These are phyloP conservation scores for Apotomis turbidana DNA, from an alignment of 2,888 invertebrate genomes.

Conservation along the genomic window DNA sequence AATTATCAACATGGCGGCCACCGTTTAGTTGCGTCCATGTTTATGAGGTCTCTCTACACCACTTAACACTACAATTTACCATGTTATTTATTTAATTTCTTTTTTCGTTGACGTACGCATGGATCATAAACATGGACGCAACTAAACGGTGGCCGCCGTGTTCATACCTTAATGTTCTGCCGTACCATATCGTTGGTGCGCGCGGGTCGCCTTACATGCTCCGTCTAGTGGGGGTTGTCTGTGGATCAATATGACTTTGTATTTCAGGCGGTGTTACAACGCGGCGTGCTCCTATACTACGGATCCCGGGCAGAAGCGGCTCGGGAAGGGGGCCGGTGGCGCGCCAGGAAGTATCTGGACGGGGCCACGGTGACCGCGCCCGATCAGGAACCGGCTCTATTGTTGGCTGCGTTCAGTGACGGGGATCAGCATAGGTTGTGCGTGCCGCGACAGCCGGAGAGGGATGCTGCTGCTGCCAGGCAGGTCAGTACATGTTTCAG, in stretches of 20 bases:
- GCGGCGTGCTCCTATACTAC: conserved; percentile 86
- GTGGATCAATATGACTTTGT: not conserved
- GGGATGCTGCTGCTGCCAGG: conserved; percentile 63
- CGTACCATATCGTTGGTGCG: too few species aligned
- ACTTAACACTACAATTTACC: too few species aligned
- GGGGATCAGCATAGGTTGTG: conserved; percentile 83
- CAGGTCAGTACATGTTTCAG: conserved; percentile 71
- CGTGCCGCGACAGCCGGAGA: conserved; percentile 64
- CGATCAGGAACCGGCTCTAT: conserved; percentile 72
- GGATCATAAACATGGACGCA: too few species aligned
- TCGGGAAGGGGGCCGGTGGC: conserved; percentile 78
- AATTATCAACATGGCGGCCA: too few species aligned
- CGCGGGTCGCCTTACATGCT: too few species aligned
- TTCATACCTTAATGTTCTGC: too few species aligned
- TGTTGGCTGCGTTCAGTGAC: conserved; percentile 82
- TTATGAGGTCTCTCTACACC: too few species aligned
- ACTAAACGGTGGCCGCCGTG: too few species aligned
- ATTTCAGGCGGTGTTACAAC: conserved; percentile 85
- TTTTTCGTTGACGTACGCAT: too few species aligned
- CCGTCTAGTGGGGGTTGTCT: too few species aligned
- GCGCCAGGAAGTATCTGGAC: conserved; percentile 87
- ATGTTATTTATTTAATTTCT: too few species aligned
- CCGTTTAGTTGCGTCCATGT: too few species aligned
- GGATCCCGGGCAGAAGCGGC: conserved; percentile 85
- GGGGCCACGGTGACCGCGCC: conserved; percentile 79